Percentiles rank a stretch among this genome's conserved stretches.
Conservation (phyloP, 2,888 invertebrate species). For the Chalcosyrphus nemorum region DNA sequence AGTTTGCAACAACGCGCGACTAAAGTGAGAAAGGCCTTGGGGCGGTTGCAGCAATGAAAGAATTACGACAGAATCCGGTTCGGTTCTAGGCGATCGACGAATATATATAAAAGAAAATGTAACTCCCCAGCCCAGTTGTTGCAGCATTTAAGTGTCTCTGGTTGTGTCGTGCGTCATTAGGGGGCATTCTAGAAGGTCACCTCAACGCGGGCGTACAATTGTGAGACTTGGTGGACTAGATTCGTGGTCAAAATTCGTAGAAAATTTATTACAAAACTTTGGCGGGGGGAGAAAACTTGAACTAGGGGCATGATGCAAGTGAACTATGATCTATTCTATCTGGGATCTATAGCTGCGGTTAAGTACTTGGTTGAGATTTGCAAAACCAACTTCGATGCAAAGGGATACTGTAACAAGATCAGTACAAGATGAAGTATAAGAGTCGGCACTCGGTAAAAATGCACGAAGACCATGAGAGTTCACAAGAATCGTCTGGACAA, state of each 20-base stretch:
- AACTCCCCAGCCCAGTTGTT: not conserved
- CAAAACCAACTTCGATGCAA: too few species aligned
- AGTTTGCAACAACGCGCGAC: not conserved
- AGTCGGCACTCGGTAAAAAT: too few species aligned
- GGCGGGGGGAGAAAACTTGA: too few species aligned
- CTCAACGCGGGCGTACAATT: not conserved
- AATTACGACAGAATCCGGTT: conserved; percentile 44
- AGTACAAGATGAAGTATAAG: too few species aligned
- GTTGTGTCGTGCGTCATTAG: conserved; percentile 11
- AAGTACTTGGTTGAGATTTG: too few species aligned
- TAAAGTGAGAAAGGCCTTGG: conserved; percentile 31
- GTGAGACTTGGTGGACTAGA: not conserved
- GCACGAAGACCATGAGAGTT: too few species aligned
- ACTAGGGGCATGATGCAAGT: too few species aligned
- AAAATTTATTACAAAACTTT: too few species aligned
- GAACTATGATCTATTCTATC: too few species aligned
- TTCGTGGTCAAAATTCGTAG: not conserved
- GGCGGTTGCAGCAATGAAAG: conserved; percentile 5
- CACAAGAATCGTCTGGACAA: too few species aligned
- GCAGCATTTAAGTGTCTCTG: not conserved
- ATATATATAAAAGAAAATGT: not conserved
- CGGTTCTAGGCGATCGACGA: conserved; percentile 23
- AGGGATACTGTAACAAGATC: too few species aligned
- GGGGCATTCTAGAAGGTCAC: not conserved
- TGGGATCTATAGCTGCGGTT: too few species aligned